Evolutionary conservation across 2,113 vertebrate species (phyloP).

Genomic region (Aldabrachelys gigantea): DNA sequence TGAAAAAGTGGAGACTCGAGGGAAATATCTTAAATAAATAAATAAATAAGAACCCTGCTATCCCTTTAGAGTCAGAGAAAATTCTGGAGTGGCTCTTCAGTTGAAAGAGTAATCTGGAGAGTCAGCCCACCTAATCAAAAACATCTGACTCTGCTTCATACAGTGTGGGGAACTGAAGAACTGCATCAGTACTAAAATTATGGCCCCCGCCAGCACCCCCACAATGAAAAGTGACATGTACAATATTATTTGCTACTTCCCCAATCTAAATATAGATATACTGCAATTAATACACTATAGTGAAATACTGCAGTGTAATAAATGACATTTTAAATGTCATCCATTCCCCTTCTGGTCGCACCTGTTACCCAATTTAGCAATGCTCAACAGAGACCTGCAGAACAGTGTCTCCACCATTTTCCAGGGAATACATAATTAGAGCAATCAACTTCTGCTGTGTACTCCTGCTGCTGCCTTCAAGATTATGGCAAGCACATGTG

Average conservation of each 20-base stretch:
- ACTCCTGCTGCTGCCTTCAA: not conserved
- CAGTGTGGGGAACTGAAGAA: not conserved
- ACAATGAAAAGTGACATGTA: not conserved
- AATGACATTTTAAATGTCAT: not conserved
- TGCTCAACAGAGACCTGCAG: not conserved
- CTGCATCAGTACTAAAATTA: not conserved
- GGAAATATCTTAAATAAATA: too few relatives aligned
- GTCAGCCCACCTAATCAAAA: not conserved
- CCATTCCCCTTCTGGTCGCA: not conserved
- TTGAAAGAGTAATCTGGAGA: not conserved
- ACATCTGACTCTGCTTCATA: not conserved
- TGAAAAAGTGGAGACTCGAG: too few relatives aligned
- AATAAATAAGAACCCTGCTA: too few relatives aligned
- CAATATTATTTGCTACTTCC: not conserved
- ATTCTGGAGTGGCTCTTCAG: too few relatives aligned
- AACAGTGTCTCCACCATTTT: not conserved
- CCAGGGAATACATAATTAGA: not conserved
- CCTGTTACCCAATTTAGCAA: not conserved
- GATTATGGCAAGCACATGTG: not conserved
- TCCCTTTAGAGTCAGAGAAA: too few relatives aligned
- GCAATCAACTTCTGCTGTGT: rapidly evolving
- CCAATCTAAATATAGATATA: not conserved
- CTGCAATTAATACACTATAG: not conserved
- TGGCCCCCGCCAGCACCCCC: too few relatives aligned
- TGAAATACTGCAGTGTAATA: not conserved